Base-by-base conservation (phyloP, 30 jellyfish, hydroid and myxozoan species). In the Aurelia sp. region DNA sequence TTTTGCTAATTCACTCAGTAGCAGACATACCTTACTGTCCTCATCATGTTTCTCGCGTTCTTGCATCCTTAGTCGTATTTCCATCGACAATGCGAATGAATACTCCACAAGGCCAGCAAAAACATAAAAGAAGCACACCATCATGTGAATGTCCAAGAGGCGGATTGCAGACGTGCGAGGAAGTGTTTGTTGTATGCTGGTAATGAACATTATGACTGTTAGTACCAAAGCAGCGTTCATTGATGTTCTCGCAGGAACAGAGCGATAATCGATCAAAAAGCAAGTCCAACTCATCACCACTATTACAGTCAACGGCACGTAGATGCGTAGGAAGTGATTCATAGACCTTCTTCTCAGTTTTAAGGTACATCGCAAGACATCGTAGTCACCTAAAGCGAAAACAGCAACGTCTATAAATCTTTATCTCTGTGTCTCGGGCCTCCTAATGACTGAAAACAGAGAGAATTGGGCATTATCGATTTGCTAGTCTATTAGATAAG, bases 201-300 rank as follows among this genome's bases (percentile, higher is more conserved):
- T 63, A 22, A 84, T 62, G 30, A 73, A 52, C 48, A 64, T 84
- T 22, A 48, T 73, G 8, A 73, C 41, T 17, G 87, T 55, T 41
- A 84, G 87, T 16, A 84, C 93, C 62, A 62, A 30, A 18, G 87
- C 84, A 11, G 83, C 93, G 47, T 72, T 63, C 76, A 89, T 73
- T 37, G 88, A 20, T 41, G 90, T 81, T 13, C 97, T 71, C 13
- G 97, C 97, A 40, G 97, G 93, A 15, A 81, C 93, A 8, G 93
- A 89, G 19, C 78, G 86, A 71, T 89, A 74, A 51, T 89, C 88
- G 58, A 89, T 64, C 86, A 91, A 81, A 73, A 89, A 89, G 35
- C 90, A 61, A n/a, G 70, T 27, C 97, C 97, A 89, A 30, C 87
- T 58, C 69, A 89, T n/a, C 17, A 81, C 33, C 64, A 89, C 97